Evolutionary conservation across 2,888 invertebrate genomes (phyloP), one percentile per base, ranked within the genome.

Genomic region (Osmoderma eremita): DNA sequence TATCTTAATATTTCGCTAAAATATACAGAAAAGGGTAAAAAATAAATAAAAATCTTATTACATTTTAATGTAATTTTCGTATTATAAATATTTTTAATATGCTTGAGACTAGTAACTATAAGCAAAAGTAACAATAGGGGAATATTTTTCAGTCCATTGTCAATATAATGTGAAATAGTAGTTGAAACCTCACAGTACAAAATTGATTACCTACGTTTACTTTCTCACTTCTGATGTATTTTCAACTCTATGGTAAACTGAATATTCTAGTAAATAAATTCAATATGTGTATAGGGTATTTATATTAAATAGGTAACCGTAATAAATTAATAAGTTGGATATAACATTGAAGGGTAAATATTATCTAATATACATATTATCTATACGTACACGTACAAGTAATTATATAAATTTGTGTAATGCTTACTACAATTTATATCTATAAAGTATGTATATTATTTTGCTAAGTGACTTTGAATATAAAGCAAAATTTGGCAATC

Each of bases 111-210:
- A 56, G 56, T 51, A 53, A 53, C 18, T 53, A 6, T 54, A 56
- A 65, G 56, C 15, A 30, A 30, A 56, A 48, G 22, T 65, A 58
- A 48, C 56, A 56, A 65, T 65, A 53, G 39, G 39, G 15, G 48
- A 56, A 58, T 41, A 50, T 65, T 39, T 49, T 65, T 65, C 65
- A 48, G 56, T 65, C 56, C 65, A 58, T 42, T 48, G 30, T 66
- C 58, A 49, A 67, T 63, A 48, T 54, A 38, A 69, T 50, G 42
- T 58, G 64, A 67, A 65, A 69, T 61, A 45, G 24, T 42, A 41
- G 45, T 45, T 30, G 58, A 63, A 67, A 71, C 73, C 73, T 72
- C 68, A 72, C 70, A 73, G 73, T 73, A 73, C 73, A 73, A 73
- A 73, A 73, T 72, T 73, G 56, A 66, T 67, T 66, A n/a, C n/a